Evolutionary conservation across 2,113 vertebrate species (phyloP).

Genomic region (Rostratula benghalensis): DNA sequence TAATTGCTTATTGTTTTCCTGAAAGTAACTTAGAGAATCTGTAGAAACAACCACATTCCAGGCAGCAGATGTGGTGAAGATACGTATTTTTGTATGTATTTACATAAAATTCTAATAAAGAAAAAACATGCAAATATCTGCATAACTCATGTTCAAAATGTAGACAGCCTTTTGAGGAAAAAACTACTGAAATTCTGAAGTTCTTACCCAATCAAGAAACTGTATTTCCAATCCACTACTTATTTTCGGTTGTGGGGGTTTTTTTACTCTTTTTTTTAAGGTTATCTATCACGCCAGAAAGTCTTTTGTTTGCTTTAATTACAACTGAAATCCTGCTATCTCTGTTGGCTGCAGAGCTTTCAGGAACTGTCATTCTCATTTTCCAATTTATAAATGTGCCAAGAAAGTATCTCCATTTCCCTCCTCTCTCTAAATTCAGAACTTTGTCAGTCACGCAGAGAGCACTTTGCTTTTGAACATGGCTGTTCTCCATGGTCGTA

Average conservation of each 20-base stretch:
- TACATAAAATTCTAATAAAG: background rate
- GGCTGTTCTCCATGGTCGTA: background rate
- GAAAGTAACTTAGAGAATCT: background rate
- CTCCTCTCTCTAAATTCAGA: background rate
- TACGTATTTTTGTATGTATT: background rate
- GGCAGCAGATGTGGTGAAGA: background rate
- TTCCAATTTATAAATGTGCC: background rate
- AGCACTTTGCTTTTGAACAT: background rate
- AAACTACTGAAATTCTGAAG: background rate
- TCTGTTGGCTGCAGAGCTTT: background rate
- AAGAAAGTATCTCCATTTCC: background rate
- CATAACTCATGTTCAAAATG: background rate
- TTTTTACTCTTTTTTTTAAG: background rate
- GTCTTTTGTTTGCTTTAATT: constrained; percentile 4
- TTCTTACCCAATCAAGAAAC: background rate
- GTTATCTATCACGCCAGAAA: background rate
- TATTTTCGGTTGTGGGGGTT: background rate
- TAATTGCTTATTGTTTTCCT: background rate
- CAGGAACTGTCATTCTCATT: background rate
- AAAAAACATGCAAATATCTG: background rate
- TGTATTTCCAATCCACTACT: background rate
- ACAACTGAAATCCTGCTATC: background rate
- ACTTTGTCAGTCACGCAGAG: background rate
- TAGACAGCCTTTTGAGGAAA: background rate
- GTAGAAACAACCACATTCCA: background rate